phyloP scores from a whole-genome alignment of 2,797 vertebrate species.

The Neopelma chrysocephalum region DNA sequence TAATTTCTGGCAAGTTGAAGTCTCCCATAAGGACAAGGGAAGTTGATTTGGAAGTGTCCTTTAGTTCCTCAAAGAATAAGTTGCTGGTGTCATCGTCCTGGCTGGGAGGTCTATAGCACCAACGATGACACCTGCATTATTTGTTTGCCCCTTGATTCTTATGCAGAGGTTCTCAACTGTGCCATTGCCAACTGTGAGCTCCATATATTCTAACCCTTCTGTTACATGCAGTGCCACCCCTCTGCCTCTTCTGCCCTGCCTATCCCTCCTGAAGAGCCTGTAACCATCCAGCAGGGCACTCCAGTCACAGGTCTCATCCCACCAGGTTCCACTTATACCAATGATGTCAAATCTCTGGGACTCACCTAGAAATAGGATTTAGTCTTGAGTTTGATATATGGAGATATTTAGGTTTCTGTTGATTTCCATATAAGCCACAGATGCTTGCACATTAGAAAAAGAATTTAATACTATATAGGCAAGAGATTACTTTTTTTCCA shows the following conservation, averaged over 20 bases:
- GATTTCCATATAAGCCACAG: neutral
- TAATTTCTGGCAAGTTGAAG: neutral
- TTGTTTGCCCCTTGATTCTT: neutral
- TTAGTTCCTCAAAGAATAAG: neutral
- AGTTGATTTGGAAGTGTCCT: neutral
- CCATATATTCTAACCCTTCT: neutral
- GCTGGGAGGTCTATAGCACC: no score
- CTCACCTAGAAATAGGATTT: neutral
- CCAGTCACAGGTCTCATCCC: neutral
- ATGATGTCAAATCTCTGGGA: neutral
- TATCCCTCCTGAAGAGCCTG: neutral
- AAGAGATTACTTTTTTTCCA: neutral
- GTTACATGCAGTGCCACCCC: neutral
- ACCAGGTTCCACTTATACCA: neutral
- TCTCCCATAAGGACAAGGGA: neutral
- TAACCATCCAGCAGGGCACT: neutral
- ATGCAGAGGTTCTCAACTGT: neutral
- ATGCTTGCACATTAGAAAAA: neutral
- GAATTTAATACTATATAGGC: neutral
- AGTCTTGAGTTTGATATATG: neutral
- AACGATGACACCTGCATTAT: neutral
- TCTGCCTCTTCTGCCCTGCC: neutral
- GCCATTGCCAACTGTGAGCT: neutral
- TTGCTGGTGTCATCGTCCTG: neutral
- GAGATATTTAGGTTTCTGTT: neutral